Percentiles rank a stretch among this genome's conserved stretches.
Conservation (phyloP, 2,888 invertebrate species). For the Pseudococcus longispinus region DNA sequence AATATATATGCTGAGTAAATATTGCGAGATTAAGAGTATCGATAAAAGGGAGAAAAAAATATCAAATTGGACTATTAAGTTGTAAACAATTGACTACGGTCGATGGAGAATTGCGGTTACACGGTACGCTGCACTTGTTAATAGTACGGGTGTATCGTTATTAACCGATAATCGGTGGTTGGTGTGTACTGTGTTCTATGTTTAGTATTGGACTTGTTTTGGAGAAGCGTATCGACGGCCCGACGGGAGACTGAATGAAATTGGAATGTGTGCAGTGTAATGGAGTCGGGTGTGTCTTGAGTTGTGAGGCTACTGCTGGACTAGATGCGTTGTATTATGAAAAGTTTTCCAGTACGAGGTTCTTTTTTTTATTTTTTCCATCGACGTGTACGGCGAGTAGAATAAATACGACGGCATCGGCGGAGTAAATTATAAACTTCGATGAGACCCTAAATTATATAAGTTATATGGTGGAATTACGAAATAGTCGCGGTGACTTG, state of each 20-base stretch:
- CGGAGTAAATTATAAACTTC: conserved; percentile 10
- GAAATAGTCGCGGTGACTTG: background rate
- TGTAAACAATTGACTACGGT: conserved; percentile 49
- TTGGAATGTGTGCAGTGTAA: background rate
- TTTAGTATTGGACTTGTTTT: background rate
- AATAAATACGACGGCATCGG: background rate
- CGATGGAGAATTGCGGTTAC: conserved; percentile 51
- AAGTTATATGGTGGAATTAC: conserved; percentile 11
- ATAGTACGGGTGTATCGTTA: conserved; percentile 46
- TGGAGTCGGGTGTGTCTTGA: conserved; percentile 30
- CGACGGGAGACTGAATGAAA: background rate
- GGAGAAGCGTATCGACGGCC: background rate
- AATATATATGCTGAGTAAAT: background rate
- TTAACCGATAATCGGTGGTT: conserved; percentile 37
- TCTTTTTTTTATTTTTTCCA: background rate
- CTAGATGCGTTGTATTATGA: background rate
- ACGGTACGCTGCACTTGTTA: conserved; percentile 48
- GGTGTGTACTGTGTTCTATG: background rate
- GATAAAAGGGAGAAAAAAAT: background rate
- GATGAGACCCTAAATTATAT: conserved; percentile 40
- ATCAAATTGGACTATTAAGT: conserved; percentile 43
- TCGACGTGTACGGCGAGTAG: background rate
- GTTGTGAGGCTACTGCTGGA: conserved; percentile 20
- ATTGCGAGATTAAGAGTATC: background rate
- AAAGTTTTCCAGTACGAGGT: background rate